phyloP scores from a whole-genome alignment of 1,140 invertebrate species.

The Spodoptera frugiperda region DNA sequence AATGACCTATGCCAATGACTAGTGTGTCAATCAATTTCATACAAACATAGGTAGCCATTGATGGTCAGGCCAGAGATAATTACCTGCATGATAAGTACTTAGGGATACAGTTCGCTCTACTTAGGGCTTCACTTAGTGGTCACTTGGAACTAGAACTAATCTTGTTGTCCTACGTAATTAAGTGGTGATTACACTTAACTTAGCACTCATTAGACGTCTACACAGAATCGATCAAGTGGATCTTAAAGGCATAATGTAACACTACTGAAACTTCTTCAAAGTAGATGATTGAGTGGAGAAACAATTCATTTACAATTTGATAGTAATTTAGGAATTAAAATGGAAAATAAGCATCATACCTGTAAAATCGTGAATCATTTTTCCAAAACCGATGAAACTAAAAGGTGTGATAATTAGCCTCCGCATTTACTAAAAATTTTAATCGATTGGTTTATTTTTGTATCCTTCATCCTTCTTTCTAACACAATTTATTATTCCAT shows the following conservation, averaged over 20 bases:
- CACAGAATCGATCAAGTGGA: neutral
- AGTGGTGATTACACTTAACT: conserved; percentile 11
- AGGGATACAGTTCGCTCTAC: conserved; percentile 17
- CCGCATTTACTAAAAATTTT: no score
- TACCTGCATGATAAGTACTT: conserved; percentile 23
- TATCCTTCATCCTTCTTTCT: no score
- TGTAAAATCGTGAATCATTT: no score
- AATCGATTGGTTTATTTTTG: no score
- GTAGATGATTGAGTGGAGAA: no score
- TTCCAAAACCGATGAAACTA: no score
- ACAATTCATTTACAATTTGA: no score
- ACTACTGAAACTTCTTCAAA: no score
- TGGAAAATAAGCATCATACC: no score
- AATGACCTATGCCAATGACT: conserved; percentile 29
- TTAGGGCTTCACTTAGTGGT: conserved; percentile 20
- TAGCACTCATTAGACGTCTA: conserved; percentile 3
- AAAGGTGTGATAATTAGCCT: no score
- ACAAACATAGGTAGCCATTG: conserved; percentile 14
- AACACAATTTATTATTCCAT: neutral
- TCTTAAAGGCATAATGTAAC: no score
- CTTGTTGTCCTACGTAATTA: conserved; percentile 18
- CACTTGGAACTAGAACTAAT: conserved; percentile 8
- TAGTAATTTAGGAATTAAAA: no score
- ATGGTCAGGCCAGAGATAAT: conserved; percentile 11
- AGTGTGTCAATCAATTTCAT: conserved; percentile 12